Percentiles rank a stretch among this genome's conserved stretches.
Conservation (phyloP, 2,797 vertebrate species). For the Liasis olivaceus region DNA sequence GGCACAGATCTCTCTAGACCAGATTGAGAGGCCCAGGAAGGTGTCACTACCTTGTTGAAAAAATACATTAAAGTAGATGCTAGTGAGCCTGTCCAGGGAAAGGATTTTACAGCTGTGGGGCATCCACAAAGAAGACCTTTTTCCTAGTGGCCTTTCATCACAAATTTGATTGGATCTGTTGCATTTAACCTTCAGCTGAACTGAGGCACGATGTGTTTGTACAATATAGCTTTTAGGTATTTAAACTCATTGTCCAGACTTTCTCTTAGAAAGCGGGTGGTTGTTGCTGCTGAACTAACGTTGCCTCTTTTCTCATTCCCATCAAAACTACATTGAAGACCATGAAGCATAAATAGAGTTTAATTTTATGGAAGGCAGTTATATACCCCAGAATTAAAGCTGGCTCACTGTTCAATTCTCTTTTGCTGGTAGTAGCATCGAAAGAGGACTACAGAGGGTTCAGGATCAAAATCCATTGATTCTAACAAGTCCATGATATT, state of each 20-base stretch:
- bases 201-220: background rate
- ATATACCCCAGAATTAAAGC: background rate
- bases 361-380: background rate
- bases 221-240: background rate
- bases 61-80: background rate
- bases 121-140: background rate
- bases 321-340: background rate
- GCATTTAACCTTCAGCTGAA: background rate
- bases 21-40: no score
- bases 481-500: background rate
- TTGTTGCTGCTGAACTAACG: background rate
- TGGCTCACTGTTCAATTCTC: background rate
- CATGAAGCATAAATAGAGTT: background rate
- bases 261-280: background rate
- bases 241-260: background rate
- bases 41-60: background rate
- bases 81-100: no score
- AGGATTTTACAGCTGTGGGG: no score
- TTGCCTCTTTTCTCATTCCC: background rate
- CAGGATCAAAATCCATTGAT: background rate
- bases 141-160: background rate
- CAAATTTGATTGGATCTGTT: background rate
- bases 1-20: no score
- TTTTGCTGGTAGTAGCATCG: background rate
- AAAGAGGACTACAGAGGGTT: background rate